Evolutionary conservation across 2,888 invertebrate species (phyloP).

Genomic region (Sialis lutaria): DNA sequence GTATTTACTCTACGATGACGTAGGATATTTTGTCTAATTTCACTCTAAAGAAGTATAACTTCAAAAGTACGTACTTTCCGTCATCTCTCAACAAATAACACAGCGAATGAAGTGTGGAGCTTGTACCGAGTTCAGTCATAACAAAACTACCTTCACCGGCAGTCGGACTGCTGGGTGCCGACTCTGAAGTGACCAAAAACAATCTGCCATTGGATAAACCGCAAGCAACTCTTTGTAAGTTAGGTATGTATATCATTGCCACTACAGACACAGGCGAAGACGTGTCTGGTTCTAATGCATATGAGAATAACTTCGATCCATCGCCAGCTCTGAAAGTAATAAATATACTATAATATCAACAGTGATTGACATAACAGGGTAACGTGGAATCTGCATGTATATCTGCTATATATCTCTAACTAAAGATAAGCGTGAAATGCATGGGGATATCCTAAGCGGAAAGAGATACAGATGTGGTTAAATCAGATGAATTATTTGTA

Average conservation of each 20-base stretch:
- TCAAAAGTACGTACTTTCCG: conserved; percentile 16
- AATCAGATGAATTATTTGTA: no score
- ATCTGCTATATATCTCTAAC: no score
- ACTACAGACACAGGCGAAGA: conserved; percentile 44
- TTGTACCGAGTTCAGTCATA: conserved; percentile 57
- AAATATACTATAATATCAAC: conserved; percentile 7
- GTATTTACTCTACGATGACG: no score
- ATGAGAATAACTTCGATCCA: conserved; percentile 39
- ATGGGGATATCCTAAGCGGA: no score
- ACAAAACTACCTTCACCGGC: conserved; percentile 61
- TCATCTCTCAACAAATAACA: conserved; percentile 34
- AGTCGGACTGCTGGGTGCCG: conserved; percentile 37
- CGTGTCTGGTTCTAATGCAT: conserved; percentile 48
- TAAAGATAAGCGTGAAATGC: no score
- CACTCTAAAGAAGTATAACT: no score
- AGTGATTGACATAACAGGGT: conserved; percentile 1
- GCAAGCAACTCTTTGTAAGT: conserved; percentile 59
- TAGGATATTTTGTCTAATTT: no score
- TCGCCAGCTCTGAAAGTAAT: conserved; percentile 27
- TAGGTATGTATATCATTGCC: conserved; percentile 45
- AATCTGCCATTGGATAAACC: conserved; percentile 63
- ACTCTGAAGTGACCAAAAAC: conserved; percentile 49
- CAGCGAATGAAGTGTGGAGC: conserved; percentile 47
- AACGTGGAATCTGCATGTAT: background rate
- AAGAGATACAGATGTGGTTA: no score